Evolutionary conservation across 2,797 vertebrate genomes (phyloP).

Genomic region (Sebastes reedi): DNA sequence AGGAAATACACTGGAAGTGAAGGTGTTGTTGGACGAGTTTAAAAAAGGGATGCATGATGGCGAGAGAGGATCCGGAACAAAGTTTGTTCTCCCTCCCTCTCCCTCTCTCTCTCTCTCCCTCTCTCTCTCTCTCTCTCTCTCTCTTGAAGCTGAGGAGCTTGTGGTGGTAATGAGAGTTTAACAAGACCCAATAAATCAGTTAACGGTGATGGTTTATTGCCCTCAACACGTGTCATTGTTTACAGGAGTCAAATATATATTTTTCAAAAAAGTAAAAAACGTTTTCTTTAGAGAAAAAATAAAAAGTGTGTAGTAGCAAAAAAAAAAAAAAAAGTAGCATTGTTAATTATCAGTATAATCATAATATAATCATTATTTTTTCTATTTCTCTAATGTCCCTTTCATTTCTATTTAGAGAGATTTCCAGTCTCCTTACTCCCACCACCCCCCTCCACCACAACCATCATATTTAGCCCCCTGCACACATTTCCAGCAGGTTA

Average conservation of each 20-base stretch:
- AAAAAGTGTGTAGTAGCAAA: not conserved
- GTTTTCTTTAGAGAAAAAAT: not conserved
- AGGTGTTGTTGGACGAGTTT: slow-evolving; percentile 25
- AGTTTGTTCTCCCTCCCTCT: slow-evolving; percentile 28
- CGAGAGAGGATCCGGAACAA: slow-evolving; percentile 40
- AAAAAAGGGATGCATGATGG: slow-evolving; percentile 1
- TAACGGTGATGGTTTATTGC: slow-evolving; percentile 70
- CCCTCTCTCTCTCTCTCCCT: not conserved
- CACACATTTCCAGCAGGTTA: slow-evolving; percentile 90
- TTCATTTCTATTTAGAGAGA: slow-evolving; percentile 70
- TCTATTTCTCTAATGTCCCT: slow-evolving; percentile 61
- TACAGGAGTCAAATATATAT: slow-evolving; percentile 49
- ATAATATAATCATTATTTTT: not conserved
- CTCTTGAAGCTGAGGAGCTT: slow-evolving; percentile 70
- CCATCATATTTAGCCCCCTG: slow-evolving; percentile 81
- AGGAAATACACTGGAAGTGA: slow-evolving; percentile 23
- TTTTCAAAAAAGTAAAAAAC: not conserved
- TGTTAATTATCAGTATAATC: not conserved
- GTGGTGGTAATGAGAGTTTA: slow-evolving; percentile 86
- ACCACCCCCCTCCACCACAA: slow-evolving; percentile 38
- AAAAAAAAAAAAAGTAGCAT: not conserved
- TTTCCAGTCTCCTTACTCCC: slow-evolving; percentile 74
- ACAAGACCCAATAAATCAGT: slow-evolving; percentile 87
- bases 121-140: not conserved
- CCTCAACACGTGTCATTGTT: slow-evolving; percentile 74